Evolutionary conservation across 2,888 invertebrate species (phyloP), one percentile per base, ranked within the genome.

Genomic region (Nymphalis c-album): DNA sequence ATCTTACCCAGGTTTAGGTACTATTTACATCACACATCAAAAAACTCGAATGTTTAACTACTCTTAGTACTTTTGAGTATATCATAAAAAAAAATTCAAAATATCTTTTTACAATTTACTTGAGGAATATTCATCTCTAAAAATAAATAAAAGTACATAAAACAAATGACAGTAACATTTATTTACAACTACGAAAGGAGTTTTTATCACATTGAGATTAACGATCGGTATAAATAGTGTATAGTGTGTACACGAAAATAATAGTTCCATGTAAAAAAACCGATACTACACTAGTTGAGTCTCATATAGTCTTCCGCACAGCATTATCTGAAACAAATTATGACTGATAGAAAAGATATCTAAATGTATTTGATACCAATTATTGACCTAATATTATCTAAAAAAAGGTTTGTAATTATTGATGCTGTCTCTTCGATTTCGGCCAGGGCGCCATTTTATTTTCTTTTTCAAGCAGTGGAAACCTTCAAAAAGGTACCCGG

Each of bases 171-270:
- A 77, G 78, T 82, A 82, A 84, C 80, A 78, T 80, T 83, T 83
- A 85, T 86, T 82, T 84, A 83, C 85, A 86, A 72, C 73, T 77
- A 74, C 69, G 72, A 74, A 69, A 71, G 73, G 67, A 73, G 67
- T 67, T 55, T n/a, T 80, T 84, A 86, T 86, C 86, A 87, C 86
- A 87, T 82, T 81, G 81, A 83, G 82, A 85, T 82, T 76, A 76
- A 73, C 71, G 63, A 70, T 69, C 61, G 65, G 64, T 75, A 76
- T 72, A 75, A 70, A 72, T 66, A 69, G 50, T 60, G 60, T 68
- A 40, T 4, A 40, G 13, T 40, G 13, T 3, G 13, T 40, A 66
- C 63, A 57, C 62, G 68, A 73, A 71, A 68, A 68, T 55, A 67
- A 67, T 72, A 67, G 63, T 57, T 65, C 67, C 68, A 63, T 66